Percentiles rank a stretch among this genome's conserved stretches.
These are phyloP conservation scores for Megalopta genalis DNA, from an alignment of 1,140 invertebrate species.

Conservation along the genomic window DNA sequence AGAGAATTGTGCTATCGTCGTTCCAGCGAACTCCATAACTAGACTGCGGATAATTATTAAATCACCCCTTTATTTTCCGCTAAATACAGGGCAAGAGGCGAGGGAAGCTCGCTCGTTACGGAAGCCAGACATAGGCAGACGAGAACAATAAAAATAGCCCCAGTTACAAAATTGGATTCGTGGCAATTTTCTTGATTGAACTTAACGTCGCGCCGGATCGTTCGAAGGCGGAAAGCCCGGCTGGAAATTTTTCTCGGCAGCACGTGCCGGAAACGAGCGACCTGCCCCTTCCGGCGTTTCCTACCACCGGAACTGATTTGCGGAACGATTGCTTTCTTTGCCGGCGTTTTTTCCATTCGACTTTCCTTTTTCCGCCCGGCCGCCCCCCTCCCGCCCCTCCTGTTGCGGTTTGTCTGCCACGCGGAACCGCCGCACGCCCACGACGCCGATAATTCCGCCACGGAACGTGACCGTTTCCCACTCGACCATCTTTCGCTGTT, in stretches of 20 bases:
- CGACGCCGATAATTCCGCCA: conserved; percentile 12
- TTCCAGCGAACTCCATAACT: too few relatives aligned
- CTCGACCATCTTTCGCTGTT: not conserved
- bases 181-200: conserved; percentile 37
- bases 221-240: conserved; percentile 16
- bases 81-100: too few relatives aligned
- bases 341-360: not conserved
- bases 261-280: conserved; percentile 51
- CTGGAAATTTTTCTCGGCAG: conserved; percentile 34
- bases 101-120: not conserved
- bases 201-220: conserved; percentile 14
- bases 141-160: conserved; percentile 18
- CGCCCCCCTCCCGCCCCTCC: conserved; percentile 1
- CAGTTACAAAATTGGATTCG: conserved; percentile 11
- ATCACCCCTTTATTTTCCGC: too few relatives aligned
- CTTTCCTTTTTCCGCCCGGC: too few relatives aligned
- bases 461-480: conserved; percentile 3
- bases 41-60: too few relatives aligned
- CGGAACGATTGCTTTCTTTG: conserved; percentile 43
- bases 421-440: not conserved
- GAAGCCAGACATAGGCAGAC: not conserved
- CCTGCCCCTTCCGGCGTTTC: conserved; percentile 31
- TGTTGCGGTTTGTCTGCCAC: not conserved
- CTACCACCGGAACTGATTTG: conserved; percentile 38
- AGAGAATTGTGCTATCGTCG: too few relatives aligned